phyloP scores from a whole-genome alignment of 2,888 invertebrate genomes.

The Exephanes ischioxanthus region DNA sequence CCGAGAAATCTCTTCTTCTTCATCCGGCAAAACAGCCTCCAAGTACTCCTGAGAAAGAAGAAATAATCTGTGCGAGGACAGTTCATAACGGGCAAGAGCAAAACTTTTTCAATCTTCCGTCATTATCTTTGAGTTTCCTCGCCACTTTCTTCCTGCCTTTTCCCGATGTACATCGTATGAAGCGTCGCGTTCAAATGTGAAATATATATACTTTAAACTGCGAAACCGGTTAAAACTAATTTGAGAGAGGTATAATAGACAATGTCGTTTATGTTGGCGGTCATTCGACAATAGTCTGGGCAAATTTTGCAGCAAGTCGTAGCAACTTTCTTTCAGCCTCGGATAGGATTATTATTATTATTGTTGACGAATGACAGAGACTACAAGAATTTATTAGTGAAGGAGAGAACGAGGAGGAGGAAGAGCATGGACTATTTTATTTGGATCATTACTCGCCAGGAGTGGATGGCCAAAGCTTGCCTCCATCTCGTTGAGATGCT shows the following conservation, averaged over 20 bases:
- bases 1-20: slow-evolving; percentile 28
- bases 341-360: no score
- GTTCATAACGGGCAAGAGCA: slow-evolving; percentile 9
- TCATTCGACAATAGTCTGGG: not conserved
- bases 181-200: slow-evolving; percentile 25
- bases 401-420: slow-evolving; percentile 14
- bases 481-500: slow-evolving; percentile 67
- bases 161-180: not conserved
- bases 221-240: not conserved
- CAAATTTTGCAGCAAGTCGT: not conserved
- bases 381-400: slow-evolving; percentile 33
- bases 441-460: slow-evolving; percentile 65
- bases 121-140: slow-evolving; percentile 77
- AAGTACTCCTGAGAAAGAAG: slow-evolving; percentile 51
- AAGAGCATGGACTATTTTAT: slow-evolving; percentile 18
- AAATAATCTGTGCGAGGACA: slow-evolving; percentile 67
- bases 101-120: slow-evolving; percentile 82
- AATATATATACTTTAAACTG: not conserved
- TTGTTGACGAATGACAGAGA: not conserved
- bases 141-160: slow-evolving; percentile 63
- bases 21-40: slow-evolving; percentile 29
- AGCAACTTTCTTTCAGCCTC: not conserved
- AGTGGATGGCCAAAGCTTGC: slow-evolving; percentile 66
- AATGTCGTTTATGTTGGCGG: not conserved
- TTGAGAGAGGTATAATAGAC: not conserved